Percentiles rank a stretch among this genome's conserved stretches.
Evolutionary conservation across 2,113 vertebrate genomes (phyloP).

Genomic region (Dasyprocta punctata): DNA sequence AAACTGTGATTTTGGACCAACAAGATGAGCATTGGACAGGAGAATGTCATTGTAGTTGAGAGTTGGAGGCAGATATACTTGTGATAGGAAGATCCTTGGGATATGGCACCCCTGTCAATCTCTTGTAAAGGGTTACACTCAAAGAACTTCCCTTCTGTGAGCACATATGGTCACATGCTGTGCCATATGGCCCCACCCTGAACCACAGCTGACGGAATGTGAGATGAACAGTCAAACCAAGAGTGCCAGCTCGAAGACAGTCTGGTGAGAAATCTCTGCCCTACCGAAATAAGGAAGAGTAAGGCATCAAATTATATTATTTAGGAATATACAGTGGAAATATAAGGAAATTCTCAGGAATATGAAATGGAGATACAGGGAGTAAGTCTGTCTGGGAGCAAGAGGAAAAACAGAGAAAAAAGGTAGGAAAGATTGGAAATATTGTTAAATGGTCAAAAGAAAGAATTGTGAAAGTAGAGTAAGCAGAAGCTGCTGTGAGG

Average conservation of each 20-base stretch:
- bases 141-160: neutral
- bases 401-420: neutral
- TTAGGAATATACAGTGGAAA: neutral
- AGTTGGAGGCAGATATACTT: rapidly evolving
- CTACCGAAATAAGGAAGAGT: neutral
- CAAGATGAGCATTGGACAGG: neutral
- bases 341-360: neutral
- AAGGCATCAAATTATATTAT: neutral
- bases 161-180: neutral
- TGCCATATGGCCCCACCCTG: neutral
- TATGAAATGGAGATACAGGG: neutral
- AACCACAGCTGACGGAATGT: neutral
- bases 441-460: neutral
- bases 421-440: neutral
- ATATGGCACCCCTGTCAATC: neutral
- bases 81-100: neutral
- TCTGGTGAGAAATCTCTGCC: neutral
- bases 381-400: neutral
- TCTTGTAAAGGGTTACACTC: neutral
- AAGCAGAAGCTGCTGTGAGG: neutral
- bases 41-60: neutral
- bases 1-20: neutral
- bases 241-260: neutral
- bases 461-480: neutral
- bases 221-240: neutral